Base-by-base conservation (phyloP, 2,888 invertebrate species). In the Ischnura elegans region DNA sequence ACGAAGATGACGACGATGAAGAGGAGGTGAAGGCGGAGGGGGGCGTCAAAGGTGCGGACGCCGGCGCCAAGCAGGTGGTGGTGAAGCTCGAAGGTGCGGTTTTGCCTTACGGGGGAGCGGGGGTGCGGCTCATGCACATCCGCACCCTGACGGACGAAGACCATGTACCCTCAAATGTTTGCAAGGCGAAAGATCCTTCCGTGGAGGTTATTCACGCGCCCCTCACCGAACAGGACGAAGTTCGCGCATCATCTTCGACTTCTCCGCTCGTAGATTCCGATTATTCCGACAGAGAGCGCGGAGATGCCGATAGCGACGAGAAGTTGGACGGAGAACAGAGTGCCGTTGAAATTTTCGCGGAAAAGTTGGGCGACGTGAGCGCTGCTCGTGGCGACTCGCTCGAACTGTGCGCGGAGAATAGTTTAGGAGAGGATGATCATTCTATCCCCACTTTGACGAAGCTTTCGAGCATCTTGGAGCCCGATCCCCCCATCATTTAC, bases 1-100 rank as follows among this genome's bases (percentile, higher is more conserved):
- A 93, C 94, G 94, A 94, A 87, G 94, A 94, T n/a, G 94, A 93
- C 45, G 94, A 94, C 94, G 95, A 96, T 96, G 96, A 96, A 96
- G 96, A 96, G 96, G 95, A 94, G 93, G 94, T 93, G 93, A 94
- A 76, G 93, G 76, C 21, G 21, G 86, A 66, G 94, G 95, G 94
- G 95, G 95, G 94, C 94, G 94, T 94, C 94, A 94, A 87, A 94
- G 93, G 94, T 94, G 94, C 94, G 94, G 94, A 66, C 42, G 94
- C 87, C 94, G 94, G 93, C 95, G 94, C 93, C 94, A 94, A 84
- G 94, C 94, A 93, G 94, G 94, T 25, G 95, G 94, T 94, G 94
- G 94, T 55, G 95, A 95, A 94, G 95, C 95, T 94, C 94, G 95
- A 94, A 94, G 94, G 84, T 93, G 87, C 93, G 94, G 94, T 46